Evolutionary conservation across 2,888 invertebrate genomes (phyloP).

Genomic region (Agrochola lychnidis): DNA sequence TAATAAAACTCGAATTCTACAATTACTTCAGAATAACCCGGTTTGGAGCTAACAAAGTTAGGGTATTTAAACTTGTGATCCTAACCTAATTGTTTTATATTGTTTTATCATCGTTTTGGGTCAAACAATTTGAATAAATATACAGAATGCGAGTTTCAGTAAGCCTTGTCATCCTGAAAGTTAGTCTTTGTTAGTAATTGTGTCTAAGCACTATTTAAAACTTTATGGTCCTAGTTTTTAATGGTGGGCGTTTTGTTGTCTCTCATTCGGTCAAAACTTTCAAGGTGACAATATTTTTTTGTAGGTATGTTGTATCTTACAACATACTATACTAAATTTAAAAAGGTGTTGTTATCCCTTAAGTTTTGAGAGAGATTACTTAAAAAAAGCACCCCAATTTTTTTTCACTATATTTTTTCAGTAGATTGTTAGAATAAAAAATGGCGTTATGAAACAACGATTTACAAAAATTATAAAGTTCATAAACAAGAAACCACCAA

Average conservation of each 20-base stretch:
- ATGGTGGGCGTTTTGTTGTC: background rate
- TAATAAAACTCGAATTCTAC: background rate
- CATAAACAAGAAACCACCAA: background rate
- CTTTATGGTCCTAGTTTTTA: slow-evolving; percentile 9
- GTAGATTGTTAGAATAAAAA: no score
- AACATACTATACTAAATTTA: background rate
- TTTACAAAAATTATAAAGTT: background rate
- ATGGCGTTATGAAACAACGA: no score
- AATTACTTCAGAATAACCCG: slow-evolving; percentile 14
- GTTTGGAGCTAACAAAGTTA: slow-evolving; percentile 29
- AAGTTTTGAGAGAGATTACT: background rate
- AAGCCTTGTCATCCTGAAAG: slow-evolving; percentile 39
- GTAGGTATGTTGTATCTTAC: no score
- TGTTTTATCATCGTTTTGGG: slow-evolving; percentile 43
- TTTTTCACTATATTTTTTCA: background rate
- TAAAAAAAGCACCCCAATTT: no score
- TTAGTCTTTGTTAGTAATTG: slow-evolving; percentile 27
- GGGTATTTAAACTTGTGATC: slow-evolving; percentile 30
- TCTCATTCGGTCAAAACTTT: background rate
- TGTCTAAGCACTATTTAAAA: slow-evolving; percentile 24
- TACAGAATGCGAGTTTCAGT: slow-evolving; percentile 17
- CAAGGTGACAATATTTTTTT: no score
- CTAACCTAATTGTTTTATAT: slow-evolving; percentile 48
- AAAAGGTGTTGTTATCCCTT: background rate
- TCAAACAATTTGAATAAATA: slow-evolving; percentile 53